Conservation (phyloP, 2,888 invertebrate genomes). For the Tillus elongatus region DNA sequence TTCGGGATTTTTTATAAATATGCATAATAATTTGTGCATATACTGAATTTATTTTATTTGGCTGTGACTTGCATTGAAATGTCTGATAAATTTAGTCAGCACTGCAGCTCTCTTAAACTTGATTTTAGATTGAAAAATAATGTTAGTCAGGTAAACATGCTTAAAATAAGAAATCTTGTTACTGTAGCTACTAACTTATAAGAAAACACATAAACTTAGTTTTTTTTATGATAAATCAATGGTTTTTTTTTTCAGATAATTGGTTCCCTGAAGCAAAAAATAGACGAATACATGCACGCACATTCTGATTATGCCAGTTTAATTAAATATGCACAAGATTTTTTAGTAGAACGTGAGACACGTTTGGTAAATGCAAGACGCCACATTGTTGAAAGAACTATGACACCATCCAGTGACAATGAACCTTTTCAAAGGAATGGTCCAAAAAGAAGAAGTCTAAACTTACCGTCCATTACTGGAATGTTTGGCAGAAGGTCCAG, state of each 20-base stretch:
- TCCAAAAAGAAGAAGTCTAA: slow-evolving; percentile 65
- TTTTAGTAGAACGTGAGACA: slow-evolving; percentile 71
- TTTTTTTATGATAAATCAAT: no score
- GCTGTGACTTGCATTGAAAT: no score
- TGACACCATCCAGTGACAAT: slow-evolving; percentile 19
- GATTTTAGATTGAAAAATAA: no score
- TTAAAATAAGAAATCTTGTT: no score
- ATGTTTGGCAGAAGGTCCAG: slow-evolving; percentile 50
- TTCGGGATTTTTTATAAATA: no score
- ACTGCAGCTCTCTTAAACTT: no score
- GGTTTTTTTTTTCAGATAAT: slow-evolving; percentile 55
- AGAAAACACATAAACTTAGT: no score
- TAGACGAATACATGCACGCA: slow-evolving; percentile 66
- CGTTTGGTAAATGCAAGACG: slow-evolving; percentile 61
- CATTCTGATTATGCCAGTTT: slow-evolving; percentile 53
- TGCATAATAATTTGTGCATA: no score
- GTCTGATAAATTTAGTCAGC: no score
- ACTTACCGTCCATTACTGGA: slow-evolving; percentile 64
- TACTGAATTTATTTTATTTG: no score
- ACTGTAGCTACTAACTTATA: no score
- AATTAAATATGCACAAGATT: slow-evolving; percentile 69
- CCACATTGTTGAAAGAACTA: slow-evolving; percentile 45
- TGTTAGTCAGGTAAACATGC: no score
- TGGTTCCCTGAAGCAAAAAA: slow-evolving; percentile 72
- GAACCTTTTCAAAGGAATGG: slow-evolving; percentile 56